Evolutionary conservation across 2,888 invertebrate genomes (phyloP).

Genomic region (Ditula angustiorana): DNA sequence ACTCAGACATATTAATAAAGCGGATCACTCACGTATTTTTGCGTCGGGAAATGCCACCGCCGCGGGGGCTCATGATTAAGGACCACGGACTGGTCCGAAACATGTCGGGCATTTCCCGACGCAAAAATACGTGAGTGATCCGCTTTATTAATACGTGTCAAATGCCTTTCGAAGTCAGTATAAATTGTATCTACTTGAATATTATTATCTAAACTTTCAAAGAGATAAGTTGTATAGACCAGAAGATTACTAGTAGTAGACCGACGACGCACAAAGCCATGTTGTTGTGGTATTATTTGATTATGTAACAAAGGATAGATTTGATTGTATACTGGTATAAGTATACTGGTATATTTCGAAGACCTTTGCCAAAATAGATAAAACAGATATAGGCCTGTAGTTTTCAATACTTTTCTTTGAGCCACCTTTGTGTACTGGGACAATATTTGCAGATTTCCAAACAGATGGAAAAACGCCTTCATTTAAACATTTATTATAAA

Average conservation of each 20-base stretch:
- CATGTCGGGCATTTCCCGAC: too few species aligned
- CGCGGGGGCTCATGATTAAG: too few species aligned
- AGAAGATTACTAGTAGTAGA: neutral
- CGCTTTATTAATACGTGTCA: too few species aligned
- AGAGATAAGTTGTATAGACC: neutral
- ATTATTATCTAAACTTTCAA: neutral
- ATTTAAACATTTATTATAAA: neutral
- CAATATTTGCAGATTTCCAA: neutral
- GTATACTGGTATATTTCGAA: too few species aligned
- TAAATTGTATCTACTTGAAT: neutral
- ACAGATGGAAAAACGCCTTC: neutral
- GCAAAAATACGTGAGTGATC: too few species aligned
- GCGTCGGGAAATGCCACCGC: too few species aligned
- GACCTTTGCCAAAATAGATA: neutral
- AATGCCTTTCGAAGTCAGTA: neutral
- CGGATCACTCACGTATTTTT: too few species aligned
- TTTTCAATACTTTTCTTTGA: neutral
- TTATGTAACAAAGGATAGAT: neutral
- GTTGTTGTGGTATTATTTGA: neutral
- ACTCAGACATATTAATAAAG: too few species aligned
- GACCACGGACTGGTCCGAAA: too few species aligned
- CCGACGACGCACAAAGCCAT: neutral
- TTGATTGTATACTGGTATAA: neutral
- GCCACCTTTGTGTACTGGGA: neutral
- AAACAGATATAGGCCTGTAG: neutral